Conservation (phyloP, 2,888 invertebrate species). For the Dusona sp. region DNA sequence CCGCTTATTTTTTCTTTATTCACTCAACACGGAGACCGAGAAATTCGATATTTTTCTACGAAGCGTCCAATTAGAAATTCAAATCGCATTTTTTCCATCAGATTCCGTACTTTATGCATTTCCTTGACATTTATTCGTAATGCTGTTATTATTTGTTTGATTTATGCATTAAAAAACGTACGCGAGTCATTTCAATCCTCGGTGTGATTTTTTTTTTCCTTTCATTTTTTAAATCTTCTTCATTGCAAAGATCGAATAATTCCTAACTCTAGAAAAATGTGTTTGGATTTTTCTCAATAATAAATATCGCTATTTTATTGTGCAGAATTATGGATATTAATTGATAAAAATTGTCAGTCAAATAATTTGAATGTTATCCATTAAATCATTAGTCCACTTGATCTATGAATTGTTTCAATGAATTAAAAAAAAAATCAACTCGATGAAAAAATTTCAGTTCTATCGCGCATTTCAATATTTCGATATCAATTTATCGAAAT, state of each 20-base stretch:
- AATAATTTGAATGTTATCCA: too few species aligned
- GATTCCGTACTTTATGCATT: constrained; percentile 38
- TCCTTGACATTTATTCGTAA: constrained; percentile 32
- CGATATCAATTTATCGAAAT: background rate
- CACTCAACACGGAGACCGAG: background rate
- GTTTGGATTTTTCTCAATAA: background rate
- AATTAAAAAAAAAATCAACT: too few species aligned
- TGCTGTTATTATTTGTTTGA: background rate
- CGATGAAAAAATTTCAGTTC: background rate
- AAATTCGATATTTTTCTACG: constrained; percentile 45
- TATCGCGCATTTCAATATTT: background rate
- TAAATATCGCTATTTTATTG: too few species aligned
- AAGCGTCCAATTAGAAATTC: constrained; percentile 44
- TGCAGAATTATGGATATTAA: background rate
- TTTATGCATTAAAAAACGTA: constrained; percentile 1
- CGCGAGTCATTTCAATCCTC: background rate
- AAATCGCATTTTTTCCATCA: constrained; percentile 38
- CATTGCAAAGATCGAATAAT: background rate
- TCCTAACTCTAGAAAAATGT: background rate
- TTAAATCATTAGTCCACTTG: too few species aligned
- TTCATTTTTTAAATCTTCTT: background rate
- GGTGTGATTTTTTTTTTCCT: background rate
- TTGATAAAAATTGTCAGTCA: too few species aligned
- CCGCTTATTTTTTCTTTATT: constrained; percentile 20
- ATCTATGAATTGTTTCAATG: too few species aligned